Evolutionary conservation across 1,140 invertebrate species (phyloP).

Genomic region (Drosophila miranda): DNA sequence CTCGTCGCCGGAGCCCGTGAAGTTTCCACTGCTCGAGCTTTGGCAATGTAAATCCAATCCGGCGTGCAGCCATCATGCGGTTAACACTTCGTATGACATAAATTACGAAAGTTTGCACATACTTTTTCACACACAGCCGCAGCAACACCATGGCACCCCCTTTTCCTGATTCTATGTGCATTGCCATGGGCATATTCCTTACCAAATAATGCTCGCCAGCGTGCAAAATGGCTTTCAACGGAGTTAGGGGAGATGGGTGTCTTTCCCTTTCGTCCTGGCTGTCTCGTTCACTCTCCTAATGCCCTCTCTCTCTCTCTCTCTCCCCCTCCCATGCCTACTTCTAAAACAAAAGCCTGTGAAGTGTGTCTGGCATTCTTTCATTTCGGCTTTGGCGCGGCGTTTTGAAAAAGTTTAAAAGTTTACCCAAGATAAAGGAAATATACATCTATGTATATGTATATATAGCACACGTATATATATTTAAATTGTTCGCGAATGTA

Average conservation of each 20-base stretch:
- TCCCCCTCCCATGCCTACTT: constrained; percentile 6
- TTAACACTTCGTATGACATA: constrained; percentile 81
- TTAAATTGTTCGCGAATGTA: constrained; percentile 24
- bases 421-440: constrained; percentile 75
- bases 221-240: constrained; percentile 73
- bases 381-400: constrained; percentile 59
- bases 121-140: constrained; percentile 72
- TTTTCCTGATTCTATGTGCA: constrained; percentile 49
- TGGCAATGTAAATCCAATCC: constrained; percentile 79
- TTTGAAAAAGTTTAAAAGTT: constrained; percentile 77
- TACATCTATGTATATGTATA: constrained; percentile 31
- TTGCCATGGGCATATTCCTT: constrained; percentile 68
- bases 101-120: constrained; percentile 80
- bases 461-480: constrained; percentile 21
- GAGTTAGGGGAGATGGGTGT: constrained; percentile 28
- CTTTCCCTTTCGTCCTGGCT: not conserved
- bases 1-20: constrained; percentile 44
- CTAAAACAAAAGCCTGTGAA: constrained; percentile 63
- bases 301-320: not conserved
- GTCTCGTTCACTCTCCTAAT: not conserved
- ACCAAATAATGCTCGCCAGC: constrained; percentile 63
- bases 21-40: constrained; percentile 68
- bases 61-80: constrained; percentile 80
- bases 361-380: constrained; percentile 72
- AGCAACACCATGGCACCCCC: not conserved